phyloP scores from a whole-genome alignment of 2,888 invertebrate genomes.

The Neocrepidodera transversa region DNA sequence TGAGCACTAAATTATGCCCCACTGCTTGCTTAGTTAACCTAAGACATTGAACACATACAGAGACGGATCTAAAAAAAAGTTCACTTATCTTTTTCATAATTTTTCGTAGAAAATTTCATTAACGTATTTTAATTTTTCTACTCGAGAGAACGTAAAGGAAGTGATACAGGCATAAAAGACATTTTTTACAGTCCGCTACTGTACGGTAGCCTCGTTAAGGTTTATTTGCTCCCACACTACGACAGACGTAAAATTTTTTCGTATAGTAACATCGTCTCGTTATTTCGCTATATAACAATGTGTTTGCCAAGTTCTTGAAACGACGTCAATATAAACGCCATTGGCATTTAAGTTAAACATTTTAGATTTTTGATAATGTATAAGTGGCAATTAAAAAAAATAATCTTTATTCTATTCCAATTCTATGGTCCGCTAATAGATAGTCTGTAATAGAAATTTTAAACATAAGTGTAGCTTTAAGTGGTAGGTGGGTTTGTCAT shows the following conservation, averaged over 20 bases:
- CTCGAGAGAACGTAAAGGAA: background rate
- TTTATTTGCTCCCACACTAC: slow-evolving; percentile 34
- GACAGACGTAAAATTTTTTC: slow-evolving; percentile 26
- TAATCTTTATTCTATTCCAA: too few species aligned
- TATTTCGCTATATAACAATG: background rate
- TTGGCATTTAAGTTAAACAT: background rate
- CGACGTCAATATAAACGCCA: background rate
- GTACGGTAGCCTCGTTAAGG: slow-evolving; percentile 38
- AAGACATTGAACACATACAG: slow-evolving; percentile 27
- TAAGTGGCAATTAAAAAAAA: too few species aligned
- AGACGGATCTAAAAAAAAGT: background rate
- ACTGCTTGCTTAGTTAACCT: slow-evolving; percentile 42
- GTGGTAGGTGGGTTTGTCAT: too few species aligned
- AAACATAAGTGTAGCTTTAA: too few species aligned
- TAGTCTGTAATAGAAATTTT: too few species aligned
- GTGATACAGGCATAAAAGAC: background rate
- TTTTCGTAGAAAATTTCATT: too few species aligned
- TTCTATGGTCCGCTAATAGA: too few species aligned
- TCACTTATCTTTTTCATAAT: background rate
- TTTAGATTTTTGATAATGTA: too few species aligned
- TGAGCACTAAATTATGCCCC: slow-evolving; percentile 53
- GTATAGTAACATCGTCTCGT: slow-evolving; percentile 1
- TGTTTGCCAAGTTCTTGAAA: background rate
- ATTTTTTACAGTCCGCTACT: background rate
- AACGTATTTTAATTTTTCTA: too few species aligned